A percentile compares a stretch with the other conserved stretches of the same genome.
phyloP scores from a whole-genome alignment of 2,888 invertebrate species.

The Priocnemis perturbator region DNA sequence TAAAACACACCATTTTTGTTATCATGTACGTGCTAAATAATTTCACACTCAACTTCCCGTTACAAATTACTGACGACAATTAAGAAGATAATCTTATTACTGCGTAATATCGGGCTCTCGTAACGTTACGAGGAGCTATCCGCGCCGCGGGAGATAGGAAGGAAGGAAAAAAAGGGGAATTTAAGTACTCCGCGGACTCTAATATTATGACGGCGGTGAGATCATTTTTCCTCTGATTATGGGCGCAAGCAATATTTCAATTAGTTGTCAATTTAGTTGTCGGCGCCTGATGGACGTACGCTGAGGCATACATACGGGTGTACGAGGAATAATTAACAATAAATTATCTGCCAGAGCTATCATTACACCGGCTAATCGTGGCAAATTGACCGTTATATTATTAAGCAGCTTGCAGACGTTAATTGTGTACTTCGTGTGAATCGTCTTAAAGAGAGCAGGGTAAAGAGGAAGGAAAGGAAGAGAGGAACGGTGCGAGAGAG shows the following conservation, averaged over 20 bases:
- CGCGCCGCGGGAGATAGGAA: constrained; percentile 1
- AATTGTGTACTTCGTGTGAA: constrained; percentile 65
- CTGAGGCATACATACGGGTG: constrained; percentile 26
- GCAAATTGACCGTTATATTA: constrained; percentile 73
- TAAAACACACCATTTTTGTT: no score
- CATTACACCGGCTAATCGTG: constrained; percentile 70
- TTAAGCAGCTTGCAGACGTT: constrained; percentile 68
- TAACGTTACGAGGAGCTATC: constrained; percentile 28
- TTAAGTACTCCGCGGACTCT: constrained; percentile 46
- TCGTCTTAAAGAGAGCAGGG: constrained; percentile 41
- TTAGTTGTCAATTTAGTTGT: constrained; percentile 74
- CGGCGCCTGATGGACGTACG: constrained; percentile 64
- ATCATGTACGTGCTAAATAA: no score
- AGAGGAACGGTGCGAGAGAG: not conserved
- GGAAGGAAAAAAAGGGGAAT: constrained; percentile 27
- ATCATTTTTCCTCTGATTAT: constrained; percentile 65
- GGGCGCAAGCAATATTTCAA: constrained; percentile 68
- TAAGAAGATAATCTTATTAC: constrained; percentile 45
- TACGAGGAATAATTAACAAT: constrained; percentile 71
- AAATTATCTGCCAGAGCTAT: constrained; percentile 69
- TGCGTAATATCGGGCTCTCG: constrained; percentile 37
- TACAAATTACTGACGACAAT: constrained; percentile 40
- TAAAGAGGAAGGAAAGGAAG: not conserved
- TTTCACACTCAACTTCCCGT: not conserved
- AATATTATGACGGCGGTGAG: constrained; percentile 49